Conservation (phyloP, 2,797 vertebrate genomes). For the Manis javanica region DNA sequence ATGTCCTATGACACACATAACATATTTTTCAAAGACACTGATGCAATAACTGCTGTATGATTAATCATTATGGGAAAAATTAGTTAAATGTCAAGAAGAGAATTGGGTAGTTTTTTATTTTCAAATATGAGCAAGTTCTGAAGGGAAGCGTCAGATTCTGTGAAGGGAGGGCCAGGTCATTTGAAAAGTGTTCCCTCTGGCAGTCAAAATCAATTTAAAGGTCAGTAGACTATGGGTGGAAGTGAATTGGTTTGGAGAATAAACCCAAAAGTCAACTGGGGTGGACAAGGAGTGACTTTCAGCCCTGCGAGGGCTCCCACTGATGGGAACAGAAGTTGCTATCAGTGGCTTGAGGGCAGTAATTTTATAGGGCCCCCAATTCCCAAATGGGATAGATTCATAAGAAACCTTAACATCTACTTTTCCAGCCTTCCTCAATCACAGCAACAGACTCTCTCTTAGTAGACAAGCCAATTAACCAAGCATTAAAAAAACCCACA, state of each 20-base stretch:
- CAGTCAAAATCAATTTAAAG: conserved; percentile 30
- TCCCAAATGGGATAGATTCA: conserved; percentile 76
- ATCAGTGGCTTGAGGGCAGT: conserved; percentile 69
- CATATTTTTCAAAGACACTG: background rate
- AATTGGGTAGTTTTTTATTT: background rate
- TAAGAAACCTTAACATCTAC: conserved; percentile 84
- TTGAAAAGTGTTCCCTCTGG: background rate
- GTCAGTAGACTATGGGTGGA: background rate
- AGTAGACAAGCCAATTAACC: conserved; percentile 82
- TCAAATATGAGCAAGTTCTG: background rate
- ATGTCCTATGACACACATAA: background rate
- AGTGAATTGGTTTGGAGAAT: conserved; percentile 18
- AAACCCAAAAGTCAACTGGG: background rate
- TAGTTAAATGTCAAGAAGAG: background rate
- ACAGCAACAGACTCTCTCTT: conserved; percentile 77
- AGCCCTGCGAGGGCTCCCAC: background rate
- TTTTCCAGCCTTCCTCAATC: conserved; percentile 82
- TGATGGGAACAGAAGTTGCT: conserved; percentile 62
- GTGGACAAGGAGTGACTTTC: background rate
- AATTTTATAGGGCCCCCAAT: conserved; percentile 73
- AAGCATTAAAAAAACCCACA: conserved; percentile 84
- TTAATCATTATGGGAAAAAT: background rate
- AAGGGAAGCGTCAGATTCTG: conserved; percentile 22
- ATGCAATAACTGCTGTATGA: background rate
- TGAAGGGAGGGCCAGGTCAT: background rate